Evolutionary conservation across 2,888 invertebrate genomes (phyloP), one percentile per base, ranked within the genome.

Genomic region (Adineta ricciae): DNA sequence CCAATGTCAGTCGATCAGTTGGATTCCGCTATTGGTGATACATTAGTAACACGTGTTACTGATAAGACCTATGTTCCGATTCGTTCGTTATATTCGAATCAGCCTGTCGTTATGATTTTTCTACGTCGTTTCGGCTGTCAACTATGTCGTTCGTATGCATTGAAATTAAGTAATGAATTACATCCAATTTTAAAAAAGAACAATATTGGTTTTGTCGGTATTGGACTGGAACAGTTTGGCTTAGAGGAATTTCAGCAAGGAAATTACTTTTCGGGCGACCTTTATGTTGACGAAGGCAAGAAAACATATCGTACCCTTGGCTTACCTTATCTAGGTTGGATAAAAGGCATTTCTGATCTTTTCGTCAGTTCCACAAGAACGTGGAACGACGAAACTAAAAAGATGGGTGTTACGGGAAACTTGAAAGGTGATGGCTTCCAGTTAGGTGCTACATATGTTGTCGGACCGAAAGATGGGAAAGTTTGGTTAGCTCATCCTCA

Each of bases 51-150:
- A 41, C 73, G 73, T 9, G 73, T 41, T n/a, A 9, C 5, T n/a
- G 73, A 73, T 73, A 73, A 73, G 36, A 2, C 21, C 0, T 2
- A 73, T 38, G 73, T 73, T 24, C 24, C 73, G 9, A 73, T 73
- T 24, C 36, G 41, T 73, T 24, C 41, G 9, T 24, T 73, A 38
- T 73, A 73, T 73, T 16, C 36, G 24, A 41, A 38, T 11, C 73
- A 73, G 38, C 91, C 92, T 87, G 92, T 92, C 24, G 93, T 93
- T 3, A 91, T 93, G 52, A 90, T 93, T 24, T 93, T 93, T 90
- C 92, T 93, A 88, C 92, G 93, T 0, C 91, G 93, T 24, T 93
- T 93, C 92, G 93, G 93, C 73, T 93, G 93, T 90, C 91, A 92
- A 89, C 91, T 93, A 85, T 93, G 93, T 90, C 91, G 93, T 87